Percentiles rank a stretch among this genome's conserved stretches.
Evolutionary conservation across 2,797 vertebrate genomes (phyloP).

Genomic region (Brachymystax lenok): DNA sequence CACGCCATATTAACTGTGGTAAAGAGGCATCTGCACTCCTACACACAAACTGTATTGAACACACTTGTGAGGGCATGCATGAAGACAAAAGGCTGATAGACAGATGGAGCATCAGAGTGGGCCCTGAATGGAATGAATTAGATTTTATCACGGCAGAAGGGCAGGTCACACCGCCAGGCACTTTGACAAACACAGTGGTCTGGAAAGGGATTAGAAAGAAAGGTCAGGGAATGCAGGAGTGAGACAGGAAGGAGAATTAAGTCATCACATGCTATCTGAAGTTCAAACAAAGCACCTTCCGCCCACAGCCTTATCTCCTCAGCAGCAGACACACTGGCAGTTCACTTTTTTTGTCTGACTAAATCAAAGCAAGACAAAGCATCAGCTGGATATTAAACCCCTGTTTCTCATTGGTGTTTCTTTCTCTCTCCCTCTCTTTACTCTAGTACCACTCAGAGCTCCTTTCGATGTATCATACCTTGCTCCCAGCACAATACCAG

Average conservation of each 20-base stretch:
- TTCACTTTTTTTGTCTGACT: slow-evolving; percentile 13
- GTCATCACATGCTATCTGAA: slow-evolving; percentile 61
- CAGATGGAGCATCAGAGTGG: slow-evolving; percentile 4
- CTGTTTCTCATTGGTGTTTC: not conserved
- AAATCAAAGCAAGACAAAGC: not conserved
- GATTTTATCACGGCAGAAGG: slow-evolving; percentile 58
- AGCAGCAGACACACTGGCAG: slow-evolving; percentile 35
- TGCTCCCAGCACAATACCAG: slow-evolving; percentile 37
- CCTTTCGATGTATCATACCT: slow-evolving; percentile 32
- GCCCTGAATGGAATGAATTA: slow-evolving; percentile 46
- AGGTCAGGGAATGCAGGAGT: slow-evolving; percentile 59
- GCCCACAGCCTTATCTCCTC: slow-evolving; percentile 50
- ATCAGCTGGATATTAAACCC: not conserved
- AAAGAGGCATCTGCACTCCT: slow-evolving; percentile 7
- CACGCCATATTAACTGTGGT: not conserved
- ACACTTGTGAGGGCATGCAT: slow-evolving; percentile 17
- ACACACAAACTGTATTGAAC: slow-evolving; percentile 8
- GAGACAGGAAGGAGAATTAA: slow-evolving; percentile 65
- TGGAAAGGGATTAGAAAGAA: slow-evolving; percentile 62
- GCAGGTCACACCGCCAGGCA: slow-evolving; percentile 39
- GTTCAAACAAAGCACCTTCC: slow-evolving; percentile 57
- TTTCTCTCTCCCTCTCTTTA: slow-evolving; percentile 7
- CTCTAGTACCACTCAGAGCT: slow-evolving; percentile 17
- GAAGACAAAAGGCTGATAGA: slow-evolving; percentile 18
- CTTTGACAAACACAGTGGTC: slow-evolving; percentile 62